Percentiles rank a stretch among this genome's conserved stretches.
phyloP scores from a whole-genome alignment of 2,797 vertebrate genomes.

The Macrochelys suwanniensis region DNA sequence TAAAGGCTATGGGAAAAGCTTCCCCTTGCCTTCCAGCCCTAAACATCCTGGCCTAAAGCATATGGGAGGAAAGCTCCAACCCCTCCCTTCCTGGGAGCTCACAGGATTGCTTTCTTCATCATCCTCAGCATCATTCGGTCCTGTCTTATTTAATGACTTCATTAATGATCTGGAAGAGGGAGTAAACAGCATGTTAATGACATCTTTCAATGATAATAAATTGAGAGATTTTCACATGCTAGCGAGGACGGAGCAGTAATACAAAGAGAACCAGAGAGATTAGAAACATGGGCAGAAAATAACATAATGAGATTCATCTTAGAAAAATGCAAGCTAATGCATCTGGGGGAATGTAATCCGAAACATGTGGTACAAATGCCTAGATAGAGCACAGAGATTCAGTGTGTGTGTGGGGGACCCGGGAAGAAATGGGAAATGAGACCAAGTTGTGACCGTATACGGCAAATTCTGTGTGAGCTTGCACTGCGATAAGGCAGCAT shows the following conservation, averaged over 20 bases:
- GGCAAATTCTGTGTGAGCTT: not conserved
- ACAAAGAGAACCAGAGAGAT: not conserved
- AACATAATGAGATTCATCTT: constrained; percentile 10
- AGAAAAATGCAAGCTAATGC: constrained; percentile 10
- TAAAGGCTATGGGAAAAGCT: not conserved
- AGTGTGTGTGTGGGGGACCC: accelerated
- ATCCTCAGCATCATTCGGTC: not conserved
- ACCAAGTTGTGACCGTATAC: not conserved
- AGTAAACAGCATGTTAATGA: constrained; percentile 48
- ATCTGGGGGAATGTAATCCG: not conserved
- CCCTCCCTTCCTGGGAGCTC: not conserved
- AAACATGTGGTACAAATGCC: not conserved
- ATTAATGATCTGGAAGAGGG: constrained; percentile 26
- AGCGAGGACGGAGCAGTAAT: not conserved
- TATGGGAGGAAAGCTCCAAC: not conserved
- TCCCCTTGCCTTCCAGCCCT: not conserved
- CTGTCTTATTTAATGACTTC: not conserved
- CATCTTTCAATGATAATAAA: constrained; percentile 20
- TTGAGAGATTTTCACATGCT: not conserved
- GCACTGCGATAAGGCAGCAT: not conserved
- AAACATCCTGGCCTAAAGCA: not conserved
- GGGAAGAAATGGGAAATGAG: accelerated
- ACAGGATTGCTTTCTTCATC: not conserved
- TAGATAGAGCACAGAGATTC: not conserved
- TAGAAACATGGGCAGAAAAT: constrained; percentile 40